Conservation (phyloP, 2,888 invertebrate species). For the Zaprionus obscuricornis region DNA sequence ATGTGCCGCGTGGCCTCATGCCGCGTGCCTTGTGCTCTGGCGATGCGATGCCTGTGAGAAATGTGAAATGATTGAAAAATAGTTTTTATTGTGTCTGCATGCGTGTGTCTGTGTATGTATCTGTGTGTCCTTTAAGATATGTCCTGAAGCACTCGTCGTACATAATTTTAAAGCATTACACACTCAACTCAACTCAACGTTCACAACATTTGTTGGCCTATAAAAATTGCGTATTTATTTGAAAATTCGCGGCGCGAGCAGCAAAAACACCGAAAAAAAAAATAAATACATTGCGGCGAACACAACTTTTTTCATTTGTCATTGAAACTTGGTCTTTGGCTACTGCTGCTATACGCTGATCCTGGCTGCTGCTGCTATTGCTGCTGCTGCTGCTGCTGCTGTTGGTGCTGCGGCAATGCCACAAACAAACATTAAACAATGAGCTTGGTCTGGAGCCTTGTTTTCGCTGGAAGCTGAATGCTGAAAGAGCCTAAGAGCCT, state of each 20-base stretch:
- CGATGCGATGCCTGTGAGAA: slow-evolving; percentile 1
- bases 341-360: slow-evolving; percentile 2
- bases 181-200: no score
- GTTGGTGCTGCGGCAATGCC: slow-evolving; percentile 39
- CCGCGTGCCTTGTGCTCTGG: background rate
- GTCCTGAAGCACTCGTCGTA: slow-evolving; percentile 17
- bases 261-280: slow-evolving; percentile 13
- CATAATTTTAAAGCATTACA: slow-evolving; percentile 39
- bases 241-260: slow-evolving; percentile 40
- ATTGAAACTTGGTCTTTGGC: slow-evolving; percentile 77
- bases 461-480: no score
- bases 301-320: slow-evolving; percentile 74
- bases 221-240: slow-evolving; percentile 76
- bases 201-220: slow-evolving; percentile 48
- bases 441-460: slow-evolving; percentile 35
- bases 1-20: no score
- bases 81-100: slow-evolving; percentile 49
- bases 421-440: slow-evolving; percentile 76
- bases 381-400: slow-evolving; percentile 18
- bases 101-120: no score
- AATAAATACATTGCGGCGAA: no score
- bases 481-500: no score
- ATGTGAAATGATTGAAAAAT: slow-evolving; percentile 46
- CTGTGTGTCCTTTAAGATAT: slow-evolving; percentile 52
- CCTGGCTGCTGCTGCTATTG: slow-evolving; percentile 3